These are phyloP conservation scores for Protodeltote pygarga DNA, from an alignment of 2,888 invertebrate genomes.

Conservation along the genomic window DNA sequence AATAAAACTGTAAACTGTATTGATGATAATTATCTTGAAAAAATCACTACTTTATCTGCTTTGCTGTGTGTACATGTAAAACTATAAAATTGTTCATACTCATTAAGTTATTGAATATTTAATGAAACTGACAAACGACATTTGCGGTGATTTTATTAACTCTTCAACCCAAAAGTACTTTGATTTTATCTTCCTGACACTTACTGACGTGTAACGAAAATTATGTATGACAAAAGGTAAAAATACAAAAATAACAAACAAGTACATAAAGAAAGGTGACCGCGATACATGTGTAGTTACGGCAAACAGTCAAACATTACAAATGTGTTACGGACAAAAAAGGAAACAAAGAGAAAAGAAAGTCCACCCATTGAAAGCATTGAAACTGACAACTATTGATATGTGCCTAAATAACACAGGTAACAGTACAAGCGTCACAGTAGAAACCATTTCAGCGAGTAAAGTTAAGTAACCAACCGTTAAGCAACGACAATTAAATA, in stretches of 20 bases:
- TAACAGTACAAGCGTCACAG: conserved; percentile 8
- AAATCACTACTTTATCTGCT: too few relatives aligned
- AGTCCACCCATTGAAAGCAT: conserved; percentile 42
- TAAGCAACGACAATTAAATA: conserved; percentile 13
- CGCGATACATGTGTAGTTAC: conserved; percentile 8
- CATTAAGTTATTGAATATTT: too few relatives aligned
- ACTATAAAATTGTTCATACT: too few relatives aligned
- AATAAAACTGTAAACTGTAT: too few relatives aligned
- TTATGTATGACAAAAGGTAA: conserved; percentile 37
- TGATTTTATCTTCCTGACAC: too few relatives aligned
- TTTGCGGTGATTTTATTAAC: too few relatives aligned
- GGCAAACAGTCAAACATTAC: conserved; percentile 23
- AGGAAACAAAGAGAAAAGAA: conserved; percentile 55
- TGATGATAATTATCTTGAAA: too few relatives aligned
- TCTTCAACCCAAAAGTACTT: too few relatives aligned
- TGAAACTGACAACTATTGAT: conserved; percentile 43
- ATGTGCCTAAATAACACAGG: conserved; percentile 15
- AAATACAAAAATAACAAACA: conserved; percentile 14
- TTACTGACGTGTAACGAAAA: conserved; percentile 4
- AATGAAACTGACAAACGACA: too few relatives aligned
- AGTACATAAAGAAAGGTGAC: conserved; percentile 15
- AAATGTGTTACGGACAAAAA: conserved; percentile 31
- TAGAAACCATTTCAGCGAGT: conserved; percentile 1
- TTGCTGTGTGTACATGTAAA: too few relatives aligned
- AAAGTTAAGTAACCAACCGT: conserved; percentile 1